Base-by-base conservation (phyloP, 2,797 vertebrate species). In the Lophotriccus pileatus region DNA sequence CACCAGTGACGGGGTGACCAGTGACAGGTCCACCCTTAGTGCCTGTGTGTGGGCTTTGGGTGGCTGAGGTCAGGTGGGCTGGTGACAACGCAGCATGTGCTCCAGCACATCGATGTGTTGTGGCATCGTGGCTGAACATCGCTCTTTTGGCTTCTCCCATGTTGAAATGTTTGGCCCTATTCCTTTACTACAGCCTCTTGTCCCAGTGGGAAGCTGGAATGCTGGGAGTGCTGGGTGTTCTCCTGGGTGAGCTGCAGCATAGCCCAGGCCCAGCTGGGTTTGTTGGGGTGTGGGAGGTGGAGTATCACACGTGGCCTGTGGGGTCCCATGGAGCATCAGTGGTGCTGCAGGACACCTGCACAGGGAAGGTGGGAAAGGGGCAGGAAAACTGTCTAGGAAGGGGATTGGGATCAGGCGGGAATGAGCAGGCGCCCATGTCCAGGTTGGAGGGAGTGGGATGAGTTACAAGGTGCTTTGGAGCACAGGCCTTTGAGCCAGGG, bases 91-190 rank as follows among this genome's bases (percentile, higher is more conserved):
- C 81, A 32, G 36, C 39, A 14, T 56, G 5, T 47, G 64, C 76
- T 34, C 2, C 6, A 6, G 44, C 36, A 23, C 9, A 0, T 39
- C 3, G 8, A 1, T 4, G 39, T 52, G 32, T 30, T 4, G 13
- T 47, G 70, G 50, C 59, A 17, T 30, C n/a, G 1, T 47, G 34
- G 25, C 49, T 56, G 66, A 44, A 32, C 58, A 1, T 43, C 1
- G 0, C n/a, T 44, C 44, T 1, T 39, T 52, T 44, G 28, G 37
- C 4, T 0, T 59, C 58, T 70, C 43, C 59, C 21, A 0, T 1
- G 3, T 7, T 16, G 36, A 52, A 73, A 14, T 10, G 6, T 60
- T 41, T 69, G 49, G 41, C 41, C 34, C 20, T 27, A 9, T 37
- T 70, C 46, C 62, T 79, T 60, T n/a, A 39, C 10, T 34, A 56